Evolutionary conservation across 2,888 invertebrate species (phyloP), one percentile per base, ranked within the genome.

Genomic region (Orthonychiurus folsomi): DNA sequence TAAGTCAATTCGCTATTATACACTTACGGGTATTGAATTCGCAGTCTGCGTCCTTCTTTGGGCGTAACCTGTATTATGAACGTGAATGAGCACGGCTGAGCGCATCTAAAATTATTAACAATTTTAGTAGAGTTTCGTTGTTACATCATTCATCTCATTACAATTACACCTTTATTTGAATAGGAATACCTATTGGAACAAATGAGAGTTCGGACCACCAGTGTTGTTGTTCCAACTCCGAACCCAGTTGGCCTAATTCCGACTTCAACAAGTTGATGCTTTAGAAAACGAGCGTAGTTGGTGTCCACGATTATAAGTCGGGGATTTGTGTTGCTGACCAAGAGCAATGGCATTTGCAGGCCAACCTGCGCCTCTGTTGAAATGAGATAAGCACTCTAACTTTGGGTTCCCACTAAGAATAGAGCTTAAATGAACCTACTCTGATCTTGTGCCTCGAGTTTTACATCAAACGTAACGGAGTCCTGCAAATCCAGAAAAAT

Each of bases 401-500:
- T 20, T 52, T 52, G 20, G 52, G 20, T 52, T 52, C 20, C 9
- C n/a, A 12, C 52, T 9, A 52, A 52, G 37, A 15, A 15, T 15
- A 9, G 37, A 5, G 9, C 9, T 9, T 37, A 37, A 9, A 9
- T 9, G 37, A 52, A 52, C 52, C 24, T 52, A 52, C 52, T 52
- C n/a, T 52, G 21, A 52, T 5, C 20, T 52, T 20, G 21, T 52
- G 52, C 52, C 5, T 9, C n/a, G 9, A 52, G 52, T 5, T 3
- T 52, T 1, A 63, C 60, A 27, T 47, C n/a, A 37, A 63, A 63
- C 23, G 63, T 56, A 1, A 60, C 60, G 3, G 63, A 60, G n/a
- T 63, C 63, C 23, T 63, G 63, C 24, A 63, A 55, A 37, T 63
- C 63, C 28, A 63, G 26, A 28, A 59, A 55, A 20, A 63, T 60